Percentiles rank a stretch among this genome's conserved stretches.
Conservation (phyloP, 2,113 vertebrate genomes). For the Melospiza melodia region DNA sequence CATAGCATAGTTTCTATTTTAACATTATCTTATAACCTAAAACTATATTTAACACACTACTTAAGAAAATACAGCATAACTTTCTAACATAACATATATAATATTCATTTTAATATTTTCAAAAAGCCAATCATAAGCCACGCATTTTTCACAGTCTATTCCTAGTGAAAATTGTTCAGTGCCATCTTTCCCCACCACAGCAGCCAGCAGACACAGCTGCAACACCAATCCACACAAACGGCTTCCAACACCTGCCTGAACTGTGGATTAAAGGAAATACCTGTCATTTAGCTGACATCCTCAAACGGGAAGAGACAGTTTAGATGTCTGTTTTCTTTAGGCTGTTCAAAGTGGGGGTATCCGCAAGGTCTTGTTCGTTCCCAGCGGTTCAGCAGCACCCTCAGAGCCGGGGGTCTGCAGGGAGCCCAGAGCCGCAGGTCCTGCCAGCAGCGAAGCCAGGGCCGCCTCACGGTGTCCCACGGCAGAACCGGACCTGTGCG, state of each 20-base stretch:
- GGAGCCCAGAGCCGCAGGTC: rapidly evolving
- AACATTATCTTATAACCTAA: too few species aligned
- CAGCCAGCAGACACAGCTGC: background rate
- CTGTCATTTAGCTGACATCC: background rate
- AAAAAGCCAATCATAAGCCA: too few species aligned
- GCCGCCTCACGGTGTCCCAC: rapidly evolving
- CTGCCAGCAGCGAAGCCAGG: background rate
- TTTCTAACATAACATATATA: too few species aligned
- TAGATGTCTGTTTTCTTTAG: background rate
- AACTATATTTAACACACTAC: too few species aligned
- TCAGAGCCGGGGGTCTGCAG: background rate
- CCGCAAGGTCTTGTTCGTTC: background rate
- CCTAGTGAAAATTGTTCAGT: background rate
- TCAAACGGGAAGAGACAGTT: background rate
- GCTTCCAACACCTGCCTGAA: background rate
- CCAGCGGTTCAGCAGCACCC: background rate
- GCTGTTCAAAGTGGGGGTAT: background rate
- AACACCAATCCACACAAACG: rapidly evolving
- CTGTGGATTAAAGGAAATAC: background rate
- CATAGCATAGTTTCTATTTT: too few species aligned
- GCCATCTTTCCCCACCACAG: background rate
- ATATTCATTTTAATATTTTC: too few species aligned
- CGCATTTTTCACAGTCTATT: background rate
- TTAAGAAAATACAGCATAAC: too few species aligned
- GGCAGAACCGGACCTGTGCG: rapidly evolving